Conservation (phyloP, 2,888 invertebrate species). For the Heliothis peltigera region DNA sequence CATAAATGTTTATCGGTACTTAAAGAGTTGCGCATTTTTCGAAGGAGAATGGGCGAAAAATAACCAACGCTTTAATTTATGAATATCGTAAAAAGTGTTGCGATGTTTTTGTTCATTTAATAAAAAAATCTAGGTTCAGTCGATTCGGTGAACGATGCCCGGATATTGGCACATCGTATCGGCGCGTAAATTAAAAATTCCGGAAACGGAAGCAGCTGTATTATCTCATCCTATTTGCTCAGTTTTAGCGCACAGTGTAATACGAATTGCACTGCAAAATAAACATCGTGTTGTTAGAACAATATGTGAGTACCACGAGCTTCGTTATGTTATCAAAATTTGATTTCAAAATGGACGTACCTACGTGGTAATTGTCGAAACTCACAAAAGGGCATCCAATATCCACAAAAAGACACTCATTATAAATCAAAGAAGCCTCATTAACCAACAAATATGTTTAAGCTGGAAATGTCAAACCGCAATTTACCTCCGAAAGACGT, state of each 20-base stretch:
- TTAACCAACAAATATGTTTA: not conserved
- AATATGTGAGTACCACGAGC: not conserved
- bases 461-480: conserved; percentile 6
- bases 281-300: conserved; percentile 12
- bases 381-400: not conserved
- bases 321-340: not conserved
- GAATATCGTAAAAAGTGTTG: conserved; percentile 52
- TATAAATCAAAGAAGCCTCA: not conserved
- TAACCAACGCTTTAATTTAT: conserved; percentile 58
- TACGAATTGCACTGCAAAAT: conserved; percentile 10
- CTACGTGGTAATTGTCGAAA: not conserved
- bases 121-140: conserved; percentile 55
- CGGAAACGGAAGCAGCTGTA: conserved; percentile 65
- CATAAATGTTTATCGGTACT: conserved; percentile 1
- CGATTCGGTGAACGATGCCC: conserved; percentile 65
- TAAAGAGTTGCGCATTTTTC: conserved; percentile 10
- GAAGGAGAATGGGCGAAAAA: conserved; percentile 28
- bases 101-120: conserved; percentile 33
- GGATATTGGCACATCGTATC: conserved; percentile 73
- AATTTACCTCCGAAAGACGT: conserved; percentile 16
- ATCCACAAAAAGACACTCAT: not conserved
- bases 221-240: conserved; percentile 64
- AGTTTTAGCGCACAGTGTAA: conserved; percentile 44
- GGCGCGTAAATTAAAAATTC: conserved; percentile 78
- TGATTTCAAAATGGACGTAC: not conserved